Conservation (phyloP, 2,113 vertebrate species). For the Microtus oregoni region DNA sequence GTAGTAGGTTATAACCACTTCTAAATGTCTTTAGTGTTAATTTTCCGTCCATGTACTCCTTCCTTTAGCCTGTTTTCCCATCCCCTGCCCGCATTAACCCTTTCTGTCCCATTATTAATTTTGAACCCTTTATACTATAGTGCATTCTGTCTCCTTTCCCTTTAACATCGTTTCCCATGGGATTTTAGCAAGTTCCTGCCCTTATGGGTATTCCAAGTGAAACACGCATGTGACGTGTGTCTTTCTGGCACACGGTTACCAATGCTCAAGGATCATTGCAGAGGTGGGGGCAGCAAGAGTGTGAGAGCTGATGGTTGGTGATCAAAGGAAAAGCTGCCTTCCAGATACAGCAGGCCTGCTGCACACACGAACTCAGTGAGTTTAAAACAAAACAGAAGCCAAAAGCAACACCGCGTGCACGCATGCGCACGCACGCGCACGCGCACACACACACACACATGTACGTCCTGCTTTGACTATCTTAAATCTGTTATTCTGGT, state of each 20-base stretch:
- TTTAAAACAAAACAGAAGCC: not conserved
- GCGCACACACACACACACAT: not conserved
- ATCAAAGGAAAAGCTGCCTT: not conserved
- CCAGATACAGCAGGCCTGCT: not conserved
- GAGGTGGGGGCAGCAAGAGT: not conserved
- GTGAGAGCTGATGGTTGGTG: not conserved
- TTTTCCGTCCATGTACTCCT: too few species aligned
- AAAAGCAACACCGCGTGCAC: not conserved
- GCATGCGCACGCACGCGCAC: too few species aligned
- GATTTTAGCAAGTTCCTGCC: not conserved
- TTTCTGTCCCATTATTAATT: not conserved
- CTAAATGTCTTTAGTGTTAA: not conserved
- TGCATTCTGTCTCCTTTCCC: not conserved
- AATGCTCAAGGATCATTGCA: not conserved
- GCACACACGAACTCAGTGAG: not conserved
- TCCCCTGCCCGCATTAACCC: not conserved
- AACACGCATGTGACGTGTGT: not conserved
- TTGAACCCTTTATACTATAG: not conserved
- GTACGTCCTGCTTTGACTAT: not conserved
- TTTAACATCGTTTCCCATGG: not conserved
- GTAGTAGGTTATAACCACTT: not conserved
- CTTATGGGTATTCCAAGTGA: not conserved
- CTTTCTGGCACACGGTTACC: not conserved
- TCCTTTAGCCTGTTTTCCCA: not conserved
- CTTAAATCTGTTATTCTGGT: constrained; percentile 57